Evolutionary conservation across 2,888 invertebrate species (phyloP), one percentile per base, ranked within the genome.

Genomic region (Cryptus armator): DNA sequence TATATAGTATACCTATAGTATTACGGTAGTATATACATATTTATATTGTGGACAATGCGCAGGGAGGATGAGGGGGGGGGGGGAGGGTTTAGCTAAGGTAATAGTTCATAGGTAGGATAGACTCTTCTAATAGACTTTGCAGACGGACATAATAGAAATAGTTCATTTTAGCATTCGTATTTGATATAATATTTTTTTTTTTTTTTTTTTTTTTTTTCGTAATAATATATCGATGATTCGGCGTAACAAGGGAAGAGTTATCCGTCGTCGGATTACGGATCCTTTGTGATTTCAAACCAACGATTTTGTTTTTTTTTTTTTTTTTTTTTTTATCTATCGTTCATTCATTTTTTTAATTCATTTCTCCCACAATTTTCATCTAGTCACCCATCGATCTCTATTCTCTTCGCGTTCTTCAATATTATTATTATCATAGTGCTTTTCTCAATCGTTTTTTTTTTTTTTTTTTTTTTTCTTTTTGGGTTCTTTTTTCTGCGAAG

Each of bases 71-170:
- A 53, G 53, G 37, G 62, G 19, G 71, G 71, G 71, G 43, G 43
- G 71, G 71, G 71, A 24, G 43, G 43, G 48, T 77, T 32, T 53
- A 75, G 70, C 68, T 62, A 72, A 68, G 59, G 46, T 59, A 74
- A 59, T 64, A 46, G 46, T 78, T 81, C 53, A 79, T 85, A 82
- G 84, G 82, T 78, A 87, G 87, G 90, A 92, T 93, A 92, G 92
- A 93, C 92, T 93, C 92, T 92, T 91, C 92, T 92, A 92, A 93
- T 93, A 93, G 93, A 93, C 92, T 93, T 93, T 93, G 93, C 93
- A 93, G 92, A 93, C 91, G 90, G 91, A 92, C 93, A 92, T 93
- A 93, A 93, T 93, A 93, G 93, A 93, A 93, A 93, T 93, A 92
- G 91, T 91, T 90, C 86, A 90, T 90, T 88, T 89, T 89, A 91